These are phyloP conservation scores for Drosophila peninsularis DNA, from an alignment of 2,888 invertebrate genomes.

Conservation along the genomic window DNA sequence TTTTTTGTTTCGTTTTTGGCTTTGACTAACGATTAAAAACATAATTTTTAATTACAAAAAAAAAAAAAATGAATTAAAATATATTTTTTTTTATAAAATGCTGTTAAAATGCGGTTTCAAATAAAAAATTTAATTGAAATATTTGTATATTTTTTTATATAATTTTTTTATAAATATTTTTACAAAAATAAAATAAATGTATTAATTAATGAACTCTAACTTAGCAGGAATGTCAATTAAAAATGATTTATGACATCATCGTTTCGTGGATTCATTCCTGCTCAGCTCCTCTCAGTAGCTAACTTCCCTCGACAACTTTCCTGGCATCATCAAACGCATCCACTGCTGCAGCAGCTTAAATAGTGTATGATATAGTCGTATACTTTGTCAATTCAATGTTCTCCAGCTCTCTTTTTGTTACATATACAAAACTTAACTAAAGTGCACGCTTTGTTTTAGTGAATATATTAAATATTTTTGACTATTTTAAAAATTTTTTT, in stretches of 20 bases:
- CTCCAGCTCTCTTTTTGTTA: slow-evolving; percentile 6
- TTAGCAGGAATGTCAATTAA: not conserved
- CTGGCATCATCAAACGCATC: not conserved
- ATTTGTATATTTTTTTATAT: no score
- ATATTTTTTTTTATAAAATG: no score
- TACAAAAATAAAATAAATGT: no score
- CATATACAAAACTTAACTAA: slow-evolving; percentile 26
- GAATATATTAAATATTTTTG: not conserved
- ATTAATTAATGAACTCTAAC: no score
- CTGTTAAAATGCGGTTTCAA: no score
- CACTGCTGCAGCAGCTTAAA: not conserved
- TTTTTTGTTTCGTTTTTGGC: no score
- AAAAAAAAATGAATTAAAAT: no score
- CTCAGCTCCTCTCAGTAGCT: not conserved
- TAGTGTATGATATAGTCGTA: slow-evolving; percentile 12
- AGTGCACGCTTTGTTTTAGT: slow-evolving; percentile 15
- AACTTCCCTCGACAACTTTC: not conserved
- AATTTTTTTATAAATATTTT: no score
- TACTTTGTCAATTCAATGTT: slow-evolving; percentile 10
- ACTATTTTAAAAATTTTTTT: slow-evolving; percentile 17
- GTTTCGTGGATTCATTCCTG: not conserved
- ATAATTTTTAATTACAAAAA: no score
- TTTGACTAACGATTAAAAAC: no score
- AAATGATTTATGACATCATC: not conserved
- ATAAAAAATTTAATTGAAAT: no score